Conservation (phyloP, 2,113 vertebrate species). For the Pteropus alecto region DNA sequence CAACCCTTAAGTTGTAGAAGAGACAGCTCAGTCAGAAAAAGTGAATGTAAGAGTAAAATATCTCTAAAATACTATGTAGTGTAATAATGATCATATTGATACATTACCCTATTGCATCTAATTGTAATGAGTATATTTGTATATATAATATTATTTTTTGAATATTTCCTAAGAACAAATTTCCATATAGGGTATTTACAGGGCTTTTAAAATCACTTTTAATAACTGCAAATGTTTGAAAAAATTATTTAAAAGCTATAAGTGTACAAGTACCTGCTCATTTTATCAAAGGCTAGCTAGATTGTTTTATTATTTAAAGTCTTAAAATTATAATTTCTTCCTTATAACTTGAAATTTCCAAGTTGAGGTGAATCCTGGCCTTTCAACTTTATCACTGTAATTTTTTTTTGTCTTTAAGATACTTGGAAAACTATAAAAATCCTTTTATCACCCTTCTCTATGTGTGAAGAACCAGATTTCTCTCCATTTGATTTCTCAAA, state of each 20-base stretch:
- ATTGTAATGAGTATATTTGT: slow-evolving; percentile 4
- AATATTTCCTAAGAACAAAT: slow-evolving; percentile 28
- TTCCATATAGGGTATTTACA: not conserved
- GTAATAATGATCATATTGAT: not conserved
- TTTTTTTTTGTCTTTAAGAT: slow-evolving; percentile 8
- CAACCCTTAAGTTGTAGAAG: not conserved
- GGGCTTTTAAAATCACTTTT: not conserved
- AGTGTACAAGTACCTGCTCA: not conserved
- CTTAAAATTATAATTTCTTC: not conserved
- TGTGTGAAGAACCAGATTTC: slow-evolving; percentile 11
- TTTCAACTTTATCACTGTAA: not conserved
- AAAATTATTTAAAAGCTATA: not conserved
- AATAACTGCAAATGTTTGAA: slow-evolving; percentile 34
- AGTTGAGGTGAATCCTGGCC: slow-evolving; percentile 1
- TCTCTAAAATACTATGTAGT: not conserved
- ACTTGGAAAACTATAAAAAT: slow-evolving; percentile 40
- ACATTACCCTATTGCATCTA: not conserved
- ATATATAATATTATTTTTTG: not conserved
- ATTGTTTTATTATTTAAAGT: slow-evolving; percentile 21
- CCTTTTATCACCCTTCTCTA: not conserved
- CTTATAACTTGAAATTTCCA: slow-evolving; percentile 33
- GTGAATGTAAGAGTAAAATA: not conserved
- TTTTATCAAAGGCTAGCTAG: slow-evolving; percentile 12
- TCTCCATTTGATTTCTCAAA: slow-evolving; percentile 34
- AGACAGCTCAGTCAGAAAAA: slow-evolving; percentile 22